phyloP scores from a whole-genome alignment of 2,797 vertebrate species.

The Eulemur albifrons region DNA sequence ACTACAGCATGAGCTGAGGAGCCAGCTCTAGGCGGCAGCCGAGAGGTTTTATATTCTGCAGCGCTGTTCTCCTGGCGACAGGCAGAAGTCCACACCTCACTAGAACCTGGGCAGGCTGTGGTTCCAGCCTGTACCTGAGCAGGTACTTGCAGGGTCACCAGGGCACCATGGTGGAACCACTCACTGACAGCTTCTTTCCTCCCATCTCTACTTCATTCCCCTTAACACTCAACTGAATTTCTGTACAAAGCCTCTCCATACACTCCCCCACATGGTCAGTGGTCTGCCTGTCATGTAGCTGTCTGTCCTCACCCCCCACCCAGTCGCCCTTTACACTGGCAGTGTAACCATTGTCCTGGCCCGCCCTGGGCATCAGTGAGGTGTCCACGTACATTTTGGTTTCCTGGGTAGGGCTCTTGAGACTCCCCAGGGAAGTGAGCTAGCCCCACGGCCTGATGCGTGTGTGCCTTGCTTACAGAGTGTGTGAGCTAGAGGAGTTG shows the following conservation, averaged over 20 bases:
- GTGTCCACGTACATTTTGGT: fast-evolving
- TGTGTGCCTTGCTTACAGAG: constrained; percentile 82
- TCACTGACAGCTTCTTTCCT: background rate
- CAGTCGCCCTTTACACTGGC: too few relatives aligned
- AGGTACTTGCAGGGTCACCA: background rate
- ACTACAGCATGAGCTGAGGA: background rate
- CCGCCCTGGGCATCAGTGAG: background rate
- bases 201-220: background rate
- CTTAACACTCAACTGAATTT: background rate
- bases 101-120: background rate
- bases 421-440: background rate
- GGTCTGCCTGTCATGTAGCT: background rate
- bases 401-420: background rate
- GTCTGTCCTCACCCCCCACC: fast-evolving
- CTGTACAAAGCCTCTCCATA: background rate
- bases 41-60: background rate
- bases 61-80: background rate
- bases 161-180: background rate
- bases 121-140: background rate
- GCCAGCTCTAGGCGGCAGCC: background rate
- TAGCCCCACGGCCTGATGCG: fast-evolving
- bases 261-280: background rate
- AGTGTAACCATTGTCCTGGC: background rate
- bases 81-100: background rate
- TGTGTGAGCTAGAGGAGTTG: constrained; percentile 95